These are phyloP conservation scores for Accipiter cooperii DNA, from an alignment of 2,113 vertebrate species.

Conservation along the genomic window DNA sequence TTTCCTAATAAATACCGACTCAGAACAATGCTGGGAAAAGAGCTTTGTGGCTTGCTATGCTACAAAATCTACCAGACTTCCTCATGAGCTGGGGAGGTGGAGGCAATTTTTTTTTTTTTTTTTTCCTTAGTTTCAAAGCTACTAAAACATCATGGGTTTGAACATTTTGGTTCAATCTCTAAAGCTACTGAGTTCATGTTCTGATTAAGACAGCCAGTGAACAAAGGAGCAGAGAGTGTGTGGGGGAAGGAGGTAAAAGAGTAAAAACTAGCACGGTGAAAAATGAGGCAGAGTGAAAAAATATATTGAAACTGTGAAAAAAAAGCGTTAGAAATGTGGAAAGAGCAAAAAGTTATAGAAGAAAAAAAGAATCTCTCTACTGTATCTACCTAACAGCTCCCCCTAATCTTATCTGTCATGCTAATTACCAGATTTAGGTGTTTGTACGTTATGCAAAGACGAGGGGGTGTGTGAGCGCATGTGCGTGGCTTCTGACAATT, in stretches of 20 bases:
- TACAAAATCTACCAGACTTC: background rate
- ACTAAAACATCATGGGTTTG: background rate
- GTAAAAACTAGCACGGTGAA: background rate
- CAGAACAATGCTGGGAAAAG: background rate
- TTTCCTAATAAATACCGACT: background rate
- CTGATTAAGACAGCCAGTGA: background rate
- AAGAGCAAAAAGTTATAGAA: background rate
- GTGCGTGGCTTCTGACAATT: background rate
- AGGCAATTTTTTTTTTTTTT: background rate
- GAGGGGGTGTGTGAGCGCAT: background rate
- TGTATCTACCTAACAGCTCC: background rate
- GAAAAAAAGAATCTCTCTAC: background rate
- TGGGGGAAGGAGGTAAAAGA: background rate
- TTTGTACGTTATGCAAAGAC: background rate
- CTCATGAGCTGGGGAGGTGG: background rate
- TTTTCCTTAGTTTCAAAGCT: background rate
- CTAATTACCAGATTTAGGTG: conserved; percentile 19
- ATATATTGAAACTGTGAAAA: background rate
- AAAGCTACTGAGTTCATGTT: background rate
- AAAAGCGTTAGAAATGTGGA: background rate
- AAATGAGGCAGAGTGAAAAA: conserved; percentile 20
- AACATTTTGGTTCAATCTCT: background rate
- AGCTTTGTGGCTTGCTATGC: background rate
- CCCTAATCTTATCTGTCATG: background rate
- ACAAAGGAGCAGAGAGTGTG: conserved; percentile 12